phyloP scores from a whole-genome alignment of 2,888 invertebrate genomes.

The Eristalis pertinax region DNA sequence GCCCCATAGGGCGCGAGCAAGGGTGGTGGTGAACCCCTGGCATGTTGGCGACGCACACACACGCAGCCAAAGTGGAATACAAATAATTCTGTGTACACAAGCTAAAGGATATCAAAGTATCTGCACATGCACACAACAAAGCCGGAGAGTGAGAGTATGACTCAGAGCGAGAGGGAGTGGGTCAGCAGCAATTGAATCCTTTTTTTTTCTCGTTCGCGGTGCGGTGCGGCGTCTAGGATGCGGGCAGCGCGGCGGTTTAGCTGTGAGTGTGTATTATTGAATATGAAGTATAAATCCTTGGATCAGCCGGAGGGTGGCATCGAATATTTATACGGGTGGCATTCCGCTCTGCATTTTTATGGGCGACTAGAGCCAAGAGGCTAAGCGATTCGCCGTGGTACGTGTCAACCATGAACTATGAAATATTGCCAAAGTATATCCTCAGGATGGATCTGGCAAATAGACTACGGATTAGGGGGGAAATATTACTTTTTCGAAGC shows the following conservation, averaged over 20 bases:
- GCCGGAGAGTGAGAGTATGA: constrained; percentile 26
- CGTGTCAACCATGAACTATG: not conserved
- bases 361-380: constrained; percentile 38
- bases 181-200: constrained; percentile 65
- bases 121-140: constrained; percentile 33
- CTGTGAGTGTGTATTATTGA: constrained; percentile 44
- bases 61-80: constrained; percentile 17
- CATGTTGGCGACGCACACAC: constrained; percentile 59
- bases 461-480: not conserved
- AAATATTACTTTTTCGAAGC: not conserved
- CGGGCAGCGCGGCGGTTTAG: not conserved
- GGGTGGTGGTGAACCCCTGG: constrained; percentile 35
- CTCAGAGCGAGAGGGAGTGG: constrained; percentile 50
- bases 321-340: constrained; percentile 58
- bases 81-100: constrained; percentile 38
- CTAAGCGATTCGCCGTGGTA: constrained; percentile 32
- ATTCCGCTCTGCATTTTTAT: constrained; percentile 55
- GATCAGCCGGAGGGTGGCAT: constrained; percentile 32
- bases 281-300: constrained; percentile 61
- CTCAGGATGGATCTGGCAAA: not conserved
- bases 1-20: not conserved
- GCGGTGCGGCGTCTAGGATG: not conserved
- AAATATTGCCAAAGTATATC: not conserved
- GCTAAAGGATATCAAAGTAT: constrained; percentile 45
- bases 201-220: not conserved